These are phyloP conservation scores for Coilia nasus DNA, from an alignment of 2,797 vertebrate genomes.

Conservation along the genomic window DNA sequence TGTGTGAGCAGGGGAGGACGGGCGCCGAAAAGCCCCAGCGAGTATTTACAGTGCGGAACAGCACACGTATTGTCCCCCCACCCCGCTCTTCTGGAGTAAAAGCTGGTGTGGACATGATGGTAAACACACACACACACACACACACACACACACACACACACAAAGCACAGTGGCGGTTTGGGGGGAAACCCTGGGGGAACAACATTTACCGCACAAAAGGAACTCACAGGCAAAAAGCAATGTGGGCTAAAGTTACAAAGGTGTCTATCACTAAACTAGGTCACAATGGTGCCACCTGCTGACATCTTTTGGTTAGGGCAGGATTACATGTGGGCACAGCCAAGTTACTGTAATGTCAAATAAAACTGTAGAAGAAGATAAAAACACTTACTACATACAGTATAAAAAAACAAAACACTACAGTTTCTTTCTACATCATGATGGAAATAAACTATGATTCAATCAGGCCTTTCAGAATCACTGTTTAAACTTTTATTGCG, in stretches of 20 bases:
- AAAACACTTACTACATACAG: neutral
- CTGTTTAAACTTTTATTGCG: too few species aligned
- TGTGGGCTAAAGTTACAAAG: neutral
- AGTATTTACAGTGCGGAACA: neutral
- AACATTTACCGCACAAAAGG: neutral
- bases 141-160: too few species aligned
- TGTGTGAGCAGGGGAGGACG: neutral
- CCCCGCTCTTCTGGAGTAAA: neutral
- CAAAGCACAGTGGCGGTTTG: neutral
- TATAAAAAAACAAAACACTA: too few species aligned
- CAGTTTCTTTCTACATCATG: too few species aligned
- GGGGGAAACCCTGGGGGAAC: conserved; percentile 2
- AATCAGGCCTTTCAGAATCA: too few species aligned
- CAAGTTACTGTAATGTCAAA: too few species aligned
- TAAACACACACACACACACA: conserved; percentile 1
- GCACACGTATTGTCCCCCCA: neutral
- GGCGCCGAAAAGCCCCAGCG: neutral
- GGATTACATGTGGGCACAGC: neutral
- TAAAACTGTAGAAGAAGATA: neutral
- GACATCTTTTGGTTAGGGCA: neutral
- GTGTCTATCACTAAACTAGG: neutral
- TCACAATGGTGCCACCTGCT: neutral
- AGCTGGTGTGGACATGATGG: neutral
- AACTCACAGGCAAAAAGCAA: neutral
- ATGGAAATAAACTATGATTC: too few species aligned